Conservation (phyloP, 2,888 invertebrate species). For the Monopis laevigella region DNA sequence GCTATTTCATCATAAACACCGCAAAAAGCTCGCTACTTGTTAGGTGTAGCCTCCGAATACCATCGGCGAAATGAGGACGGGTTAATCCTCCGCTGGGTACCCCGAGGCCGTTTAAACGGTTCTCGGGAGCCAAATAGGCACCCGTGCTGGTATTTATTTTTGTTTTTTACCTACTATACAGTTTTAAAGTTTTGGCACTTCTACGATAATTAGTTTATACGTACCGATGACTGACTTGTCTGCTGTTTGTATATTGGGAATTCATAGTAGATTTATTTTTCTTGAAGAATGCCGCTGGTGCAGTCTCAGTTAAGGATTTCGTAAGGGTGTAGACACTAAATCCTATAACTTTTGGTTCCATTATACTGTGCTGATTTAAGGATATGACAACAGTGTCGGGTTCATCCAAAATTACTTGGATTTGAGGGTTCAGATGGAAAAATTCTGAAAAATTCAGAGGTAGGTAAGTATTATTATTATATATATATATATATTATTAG, state of each 20-base stretch:
- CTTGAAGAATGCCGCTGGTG: constrained; percentile 83
- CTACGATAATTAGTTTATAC: too few relatives aligned
- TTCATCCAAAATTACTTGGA: constrained; percentile 81
- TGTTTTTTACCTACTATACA: too few relatives aligned
- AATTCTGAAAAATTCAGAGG: constrained; percentile 68
- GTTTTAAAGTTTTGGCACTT: too few relatives aligned
- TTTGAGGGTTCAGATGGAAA: constrained; percentile 92
- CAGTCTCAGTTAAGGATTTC: constrained; percentile 75
- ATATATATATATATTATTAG: background rate
- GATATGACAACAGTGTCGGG: constrained; percentile 75
- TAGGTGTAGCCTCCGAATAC: too few relatives aligned
- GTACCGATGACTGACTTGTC: constrained; percentile 76
- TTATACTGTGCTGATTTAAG: constrained; percentile 88
- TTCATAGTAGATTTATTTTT: constrained; percentile 87
- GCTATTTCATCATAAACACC: too few relatives aligned
- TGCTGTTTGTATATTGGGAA: constrained; percentile 91
- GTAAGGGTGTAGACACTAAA: constrained; percentile 85
- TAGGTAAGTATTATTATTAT: background rate
- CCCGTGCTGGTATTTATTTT: too few relatives aligned
- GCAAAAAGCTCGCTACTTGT: too few relatives aligned
- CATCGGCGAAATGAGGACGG: too few relatives aligned
- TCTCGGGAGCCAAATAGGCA: too few relatives aligned
- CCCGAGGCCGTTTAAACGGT: too few relatives aligned
- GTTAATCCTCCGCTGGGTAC: too few relatives aligned
- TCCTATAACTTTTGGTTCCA: constrained; percentile 93